Evolutionary conservation across 2,797 vertebrate genomes (phyloP).

Genomic region (Parambassis ranga): DNA sequence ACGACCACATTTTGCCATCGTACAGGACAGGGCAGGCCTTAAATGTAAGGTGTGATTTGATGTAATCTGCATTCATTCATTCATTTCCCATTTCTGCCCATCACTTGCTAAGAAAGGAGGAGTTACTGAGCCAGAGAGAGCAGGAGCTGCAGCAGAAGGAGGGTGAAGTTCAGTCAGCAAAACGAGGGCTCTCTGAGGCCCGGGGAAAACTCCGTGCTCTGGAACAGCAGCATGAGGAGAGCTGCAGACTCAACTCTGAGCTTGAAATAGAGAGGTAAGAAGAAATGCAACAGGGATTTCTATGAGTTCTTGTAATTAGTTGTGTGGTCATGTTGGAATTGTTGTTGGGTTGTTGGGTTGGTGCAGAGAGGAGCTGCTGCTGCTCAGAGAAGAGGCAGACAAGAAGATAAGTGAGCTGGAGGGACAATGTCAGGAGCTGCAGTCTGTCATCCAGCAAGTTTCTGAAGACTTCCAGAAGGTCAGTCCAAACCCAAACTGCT

Average conservation of each 20-base stretch:
- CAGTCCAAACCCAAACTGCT: constrained; percentile 17
- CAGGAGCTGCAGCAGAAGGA: constrained; percentile 80
- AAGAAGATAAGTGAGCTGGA: constrained; percentile 85
- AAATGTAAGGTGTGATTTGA: neutral
- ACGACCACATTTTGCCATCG: neutral
- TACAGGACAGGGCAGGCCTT: neutral
- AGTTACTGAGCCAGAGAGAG: constrained; percentile 82
- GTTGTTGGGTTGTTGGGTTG: neutral
- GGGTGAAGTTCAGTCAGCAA: constrained; percentile 72
- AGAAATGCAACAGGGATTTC: neutral
- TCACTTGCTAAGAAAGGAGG: constrained; percentile 92
- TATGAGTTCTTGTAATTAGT: too few species aligned
- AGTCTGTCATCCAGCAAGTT: constrained; percentile 85
- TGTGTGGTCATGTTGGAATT: too few species aligned
- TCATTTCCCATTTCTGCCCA: neutral
- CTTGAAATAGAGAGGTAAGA: constrained; percentile 80
- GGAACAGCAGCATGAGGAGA: constrained; percentile 67
- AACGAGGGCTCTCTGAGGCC: constrained; percentile 68
- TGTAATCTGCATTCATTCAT: neutral
- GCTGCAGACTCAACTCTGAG: constrained; percentile 74
- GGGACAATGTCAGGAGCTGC: constrained; percentile 84
- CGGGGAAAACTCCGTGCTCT: constrained; percentile 68
- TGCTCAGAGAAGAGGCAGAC: constrained; percentile 84
- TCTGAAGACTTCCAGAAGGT: constrained; percentile 92
- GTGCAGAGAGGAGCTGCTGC: constrained; percentile 85